Conservation (phyloP, 2,797 vertebrate genomes). For the Crocodylus rhombifer region DNA sequence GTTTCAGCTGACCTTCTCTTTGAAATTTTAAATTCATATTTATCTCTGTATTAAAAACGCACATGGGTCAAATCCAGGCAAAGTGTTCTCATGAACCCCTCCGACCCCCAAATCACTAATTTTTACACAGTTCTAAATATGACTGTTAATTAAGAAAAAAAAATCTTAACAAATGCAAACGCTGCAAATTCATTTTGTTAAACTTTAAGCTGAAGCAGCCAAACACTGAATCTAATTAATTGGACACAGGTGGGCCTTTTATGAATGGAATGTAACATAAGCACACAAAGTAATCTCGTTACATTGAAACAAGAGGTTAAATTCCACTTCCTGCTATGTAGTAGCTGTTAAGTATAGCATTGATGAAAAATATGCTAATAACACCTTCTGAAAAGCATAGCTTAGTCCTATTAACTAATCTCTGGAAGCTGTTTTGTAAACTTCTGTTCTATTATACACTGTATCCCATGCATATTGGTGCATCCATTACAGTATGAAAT, state of each 20-base stretch:
- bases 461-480: constrained; percentile 23
- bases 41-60: background rate
- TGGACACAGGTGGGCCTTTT: constrained; percentile 61
- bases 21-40: background rate
- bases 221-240: constrained; percentile 57
- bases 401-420: constrained; percentile 58
- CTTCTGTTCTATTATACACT: constrained; percentile 39
- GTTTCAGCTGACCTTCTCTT: background rate
- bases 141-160: background rate
- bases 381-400: constrained; percentile 54
- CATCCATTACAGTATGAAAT: background rate
- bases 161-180: background rate
- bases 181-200: background rate
- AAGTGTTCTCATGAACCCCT: rapidly evolving
- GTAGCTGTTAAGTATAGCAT: constrained; percentile 65
- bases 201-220: background rate
- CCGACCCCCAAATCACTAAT: background rate
- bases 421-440: constrained; percentile 50
- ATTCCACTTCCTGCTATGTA: constrained; percentile 71
- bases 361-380: constrained; percentile 77
- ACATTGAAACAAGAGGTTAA: constrained; percentile 70
- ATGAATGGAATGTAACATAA: constrained; percentile 62
- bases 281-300: constrained; percentile 69
- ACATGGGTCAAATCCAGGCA: rapidly evolving
- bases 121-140: background rate